Conservation (phyloP, 2,797 vertebrate species). For the Gymnoscopelus microlampas region DNA sequence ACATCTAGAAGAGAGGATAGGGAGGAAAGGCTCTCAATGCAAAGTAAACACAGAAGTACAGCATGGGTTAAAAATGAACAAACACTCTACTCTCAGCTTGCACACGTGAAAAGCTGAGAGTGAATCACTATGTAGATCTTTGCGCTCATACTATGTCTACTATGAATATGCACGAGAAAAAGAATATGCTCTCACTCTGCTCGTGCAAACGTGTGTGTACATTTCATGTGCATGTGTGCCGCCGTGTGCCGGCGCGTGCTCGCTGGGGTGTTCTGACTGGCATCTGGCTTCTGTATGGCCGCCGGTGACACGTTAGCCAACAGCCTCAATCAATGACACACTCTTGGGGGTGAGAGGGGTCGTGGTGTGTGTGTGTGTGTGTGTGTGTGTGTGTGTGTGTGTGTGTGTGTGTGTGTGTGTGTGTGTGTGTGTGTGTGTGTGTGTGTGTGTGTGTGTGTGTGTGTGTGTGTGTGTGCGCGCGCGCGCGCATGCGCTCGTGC, state of each 20-base stretch:
- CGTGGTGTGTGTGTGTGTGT: neutral
- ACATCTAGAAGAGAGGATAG: too few relatives aligned
- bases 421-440: neutral
- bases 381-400: neutral
- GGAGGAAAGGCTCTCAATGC: too few relatives aligned
- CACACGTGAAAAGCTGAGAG: too few relatives aligned
- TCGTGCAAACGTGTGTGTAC: neutral
- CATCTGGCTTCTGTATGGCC: conserved; percentile 77
- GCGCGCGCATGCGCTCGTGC: neutral
- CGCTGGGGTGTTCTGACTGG: conserved; percentile 69
- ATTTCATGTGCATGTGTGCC: conserved; percentile 16
- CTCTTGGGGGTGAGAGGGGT: conserved; percentile 53
- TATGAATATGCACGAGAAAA: neutral
- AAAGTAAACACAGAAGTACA: too few relatives aligned
- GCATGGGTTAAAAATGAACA: too few relatives aligned
- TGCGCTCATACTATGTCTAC: too few relatives aligned
- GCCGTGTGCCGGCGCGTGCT: conserved; percentile 50
- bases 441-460: too few relatives aligned
- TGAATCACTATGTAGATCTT: too few relatives aligned
- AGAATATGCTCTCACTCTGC: neutral
- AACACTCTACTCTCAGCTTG: too few relatives aligned
- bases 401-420: neutral
- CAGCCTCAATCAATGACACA: conserved; percentile 76
- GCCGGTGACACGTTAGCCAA: conserved; percentile 80
- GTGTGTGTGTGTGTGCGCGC: neutral